These are phyloP conservation scores for Crax fasciolata DNA, from an alignment of 2,797 vertebrate genomes.

Conservation along the genomic window DNA sequence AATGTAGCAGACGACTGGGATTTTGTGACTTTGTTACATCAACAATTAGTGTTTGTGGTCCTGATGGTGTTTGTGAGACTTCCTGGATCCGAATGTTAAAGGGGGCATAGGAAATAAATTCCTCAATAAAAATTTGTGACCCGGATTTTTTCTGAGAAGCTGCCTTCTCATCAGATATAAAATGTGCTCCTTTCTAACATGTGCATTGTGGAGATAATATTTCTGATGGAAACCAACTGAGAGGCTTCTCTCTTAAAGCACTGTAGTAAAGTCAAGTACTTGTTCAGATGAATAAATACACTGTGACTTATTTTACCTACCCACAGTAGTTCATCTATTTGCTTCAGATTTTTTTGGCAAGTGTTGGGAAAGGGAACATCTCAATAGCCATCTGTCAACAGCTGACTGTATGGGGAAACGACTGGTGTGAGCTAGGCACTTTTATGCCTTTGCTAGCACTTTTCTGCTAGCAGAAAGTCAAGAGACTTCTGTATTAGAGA, in stretches of 20 bases:
- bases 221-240: slow-evolving; percentile 14
- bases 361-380: not conserved
- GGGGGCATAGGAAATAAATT: not conserved
- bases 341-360: slow-evolving; percentile 11
- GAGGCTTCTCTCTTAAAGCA: not conserved
- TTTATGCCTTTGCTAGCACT: not conserved
- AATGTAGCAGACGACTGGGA: slow-evolving; percentile 20
- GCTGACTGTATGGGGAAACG: not conserved
- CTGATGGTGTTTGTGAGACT: not conserved
- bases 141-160: not conserved
- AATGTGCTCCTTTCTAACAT: not conserved
- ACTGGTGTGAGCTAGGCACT: not conserved
- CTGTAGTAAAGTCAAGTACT: not conserved
- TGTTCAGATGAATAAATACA: not conserved
- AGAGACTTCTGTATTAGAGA: not conserved
- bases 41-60: not conserved
- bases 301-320: not conserved
- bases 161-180: not conserved
- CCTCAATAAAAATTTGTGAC: not conserved
- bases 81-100: not conserved
- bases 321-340: not conserved
- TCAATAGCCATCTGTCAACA: not conserved
- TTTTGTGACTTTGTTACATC: slow-evolving; percentile 1
- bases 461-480: not conserved
- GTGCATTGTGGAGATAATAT: not conserved